Percentiles rank a stretch among this genome's conserved stretches.
Conservation (phyloP, 2,888 invertebrate species). For the Drosophila histrio region DNA sequence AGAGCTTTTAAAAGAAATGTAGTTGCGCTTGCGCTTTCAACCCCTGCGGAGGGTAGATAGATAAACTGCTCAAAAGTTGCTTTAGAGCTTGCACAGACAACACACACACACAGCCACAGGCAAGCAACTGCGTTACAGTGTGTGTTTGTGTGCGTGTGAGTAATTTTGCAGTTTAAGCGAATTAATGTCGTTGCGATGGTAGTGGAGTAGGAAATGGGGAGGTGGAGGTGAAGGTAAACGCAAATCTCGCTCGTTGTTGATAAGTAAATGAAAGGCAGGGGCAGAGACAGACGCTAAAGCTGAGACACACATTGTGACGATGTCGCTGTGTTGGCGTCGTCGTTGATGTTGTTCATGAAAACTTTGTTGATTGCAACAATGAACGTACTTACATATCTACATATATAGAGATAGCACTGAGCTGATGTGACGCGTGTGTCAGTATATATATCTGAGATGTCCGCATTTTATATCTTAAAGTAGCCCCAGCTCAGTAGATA, state of each 20-base stretch:
- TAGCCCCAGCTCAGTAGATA: slow-evolving; percentile 59
- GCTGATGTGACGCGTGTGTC: slow-evolving; percentile 3
- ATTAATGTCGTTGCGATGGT: slow-evolving; percentile 41
- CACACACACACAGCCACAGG: not conserved
- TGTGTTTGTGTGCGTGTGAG: slow-evolving; percentile 20
- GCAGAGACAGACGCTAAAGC: slow-evolving; percentile 1
- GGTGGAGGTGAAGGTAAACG: slow-evolving; percentile 2
- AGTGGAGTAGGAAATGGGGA: slow-evolving; percentile 6
- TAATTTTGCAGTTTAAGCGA: slow-evolving; percentile 65
- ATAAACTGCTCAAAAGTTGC: slow-evolving; percentile 2
- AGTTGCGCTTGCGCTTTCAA: slow-evolving; percentile 38
- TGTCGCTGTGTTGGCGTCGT: slow-evolving; percentile 12
- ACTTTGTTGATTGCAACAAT: slow-evolving; percentile 44
- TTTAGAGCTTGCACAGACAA: slow-evolving; percentile 2
- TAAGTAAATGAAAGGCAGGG: slow-evolving; percentile 57
- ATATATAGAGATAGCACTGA: slow-evolving; percentile 17
- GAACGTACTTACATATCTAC: slow-evolving; percentile 3
- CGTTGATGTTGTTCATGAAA: slow-evolving; percentile 31
- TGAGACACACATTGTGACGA: slow-evolving; percentile 13
- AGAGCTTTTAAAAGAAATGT: slow-evolving; percentile 1
- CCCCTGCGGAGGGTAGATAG: not conserved
- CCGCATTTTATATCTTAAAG: slow-evolving; percentile 39
- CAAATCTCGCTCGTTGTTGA: slow-evolving; percentile 52
- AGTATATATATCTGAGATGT: slow-evolving; percentile 14
- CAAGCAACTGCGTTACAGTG: not conserved